A percentile compares a stretch with the other conserved stretches of the same genome.
Evolutionary conservation across 2,797 vertebrate species (phyloP).

Genomic region (Aselliscus stoliczkanus): DNA sequence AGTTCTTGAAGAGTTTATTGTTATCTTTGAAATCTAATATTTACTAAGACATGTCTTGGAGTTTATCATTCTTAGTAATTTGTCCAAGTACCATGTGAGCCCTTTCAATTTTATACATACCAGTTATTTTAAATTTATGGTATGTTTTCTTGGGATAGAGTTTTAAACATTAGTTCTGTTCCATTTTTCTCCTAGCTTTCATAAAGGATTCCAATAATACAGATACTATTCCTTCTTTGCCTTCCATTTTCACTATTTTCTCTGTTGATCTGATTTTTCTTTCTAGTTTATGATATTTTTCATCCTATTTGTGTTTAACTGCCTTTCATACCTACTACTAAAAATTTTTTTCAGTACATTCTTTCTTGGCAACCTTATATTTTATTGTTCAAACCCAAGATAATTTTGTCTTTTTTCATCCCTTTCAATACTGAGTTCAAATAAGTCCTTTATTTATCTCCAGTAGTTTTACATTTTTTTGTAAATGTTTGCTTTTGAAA

Average conservation of each 20-base stretch:
- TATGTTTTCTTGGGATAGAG: not conserved
- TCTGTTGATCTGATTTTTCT: not conserved
- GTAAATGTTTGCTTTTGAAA: no score
- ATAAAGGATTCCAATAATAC: not conserved
- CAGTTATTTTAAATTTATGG: not conserved
- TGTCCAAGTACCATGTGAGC: not conserved
- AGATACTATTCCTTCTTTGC: not conserved
- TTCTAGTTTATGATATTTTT: not conserved
- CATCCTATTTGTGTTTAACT: not conserved
- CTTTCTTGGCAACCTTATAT: not conserved
- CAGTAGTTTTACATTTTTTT: not conserved
- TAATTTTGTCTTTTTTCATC: not conserved
- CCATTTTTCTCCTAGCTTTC: not conserved
- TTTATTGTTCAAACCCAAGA: not conserved
- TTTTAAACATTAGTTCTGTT: not conserved
- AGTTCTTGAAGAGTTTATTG: not conserved
- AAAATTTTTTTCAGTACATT: not conserved
- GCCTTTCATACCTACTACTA: not conserved
- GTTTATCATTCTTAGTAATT: not conserved
- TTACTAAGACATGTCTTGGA: not conserved
- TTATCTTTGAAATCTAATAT: not conserved
- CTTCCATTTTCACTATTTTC: not conserved
- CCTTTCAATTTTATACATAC: not conserved
- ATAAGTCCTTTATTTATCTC: not conserved
- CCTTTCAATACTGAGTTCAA: not conserved